Evolutionary conservation across 2,888 invertebrate genomes (phyloP), one percentile per base, ranked within the genome.

Genomic region (Neoitamus cyanurus): DNA sequence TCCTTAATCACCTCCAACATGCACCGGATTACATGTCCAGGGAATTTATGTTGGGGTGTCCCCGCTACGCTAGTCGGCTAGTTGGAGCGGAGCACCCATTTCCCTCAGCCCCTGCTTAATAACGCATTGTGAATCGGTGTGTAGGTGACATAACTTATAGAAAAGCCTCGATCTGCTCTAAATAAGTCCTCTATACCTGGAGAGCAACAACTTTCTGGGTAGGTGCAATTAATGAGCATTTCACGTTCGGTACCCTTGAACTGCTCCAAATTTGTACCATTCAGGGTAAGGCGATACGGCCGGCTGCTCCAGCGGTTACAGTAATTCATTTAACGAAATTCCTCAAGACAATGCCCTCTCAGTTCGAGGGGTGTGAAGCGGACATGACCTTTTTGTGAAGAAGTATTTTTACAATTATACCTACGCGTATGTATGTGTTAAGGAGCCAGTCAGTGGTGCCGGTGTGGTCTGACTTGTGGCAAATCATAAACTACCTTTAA

Each of bases 241-340:
- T 80, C 25, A 58, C 58, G 58, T 58, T 13, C n/a, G n/a, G 42
- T 20, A 58, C 58, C 80, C 80, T 80, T 48, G 58, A 80, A 7
- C 34, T 34, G 58, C 25, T 9, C 58, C 25, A 7, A 58, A 58
- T 20, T 25, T 42, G 42, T 42, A 42, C 58, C 20, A 20, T 58
- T n/a, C 48, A 34, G 34, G 34, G 3, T 5, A 34, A 34, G 34
- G 3, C 34, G 34, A 7, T 34, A 34, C 34, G 34, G 75, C 20
- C 34, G 34, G 34, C n/a, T n/a, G n/a, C n/a, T n/a, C n/a, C n/a
- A 42, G 4, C 2, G 4, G n/a, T n/a, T 42, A 42, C 13, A 83
- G 77, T 77, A 84, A 85, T 84, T 83, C 46, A 85, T 80, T 84
- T 85, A 80, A 84, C 78, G 85, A 85, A 85, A 68, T 83, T 85